Base-by-base conservation (phyloP, 2,888 invertebrate genomes). In the Philonicus albiceps region DNA sequence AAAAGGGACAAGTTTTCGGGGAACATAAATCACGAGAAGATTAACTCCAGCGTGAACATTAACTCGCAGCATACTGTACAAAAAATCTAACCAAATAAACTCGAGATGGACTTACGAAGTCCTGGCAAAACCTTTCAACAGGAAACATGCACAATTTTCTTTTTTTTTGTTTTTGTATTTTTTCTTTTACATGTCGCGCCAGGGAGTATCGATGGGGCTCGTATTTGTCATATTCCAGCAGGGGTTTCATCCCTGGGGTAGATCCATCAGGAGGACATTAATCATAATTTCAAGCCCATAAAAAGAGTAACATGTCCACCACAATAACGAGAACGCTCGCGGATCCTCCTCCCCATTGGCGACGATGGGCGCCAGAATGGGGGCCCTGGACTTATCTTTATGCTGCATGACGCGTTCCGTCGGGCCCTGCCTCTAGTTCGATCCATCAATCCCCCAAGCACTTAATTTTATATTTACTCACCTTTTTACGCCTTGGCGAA, bases 201-300 rank as follows among this genome's bases (percentile, higher is more conserved):
- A 16, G n/a, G n/a, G 27, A 84, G 72, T 43, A 72, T 84, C 84
- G 72, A 83, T 84, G 43, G 55, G 27, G 40, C 27, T 43, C 40
- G 84, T 84, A 84, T 84, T 84, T 84, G 84, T 84, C 73, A 73
- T 37, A 84, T 73, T 84, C 5, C 64, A 22, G 5, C 37, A 83
- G 34, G 83, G 13, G 5, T n/a, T 8, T 22, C 37, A 53, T 53
- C 75, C 73, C 49, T 31, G 83, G 84, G 78, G 78, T 27, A 53
- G 72, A 84, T 84, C 84, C 85, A 86, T 87, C 86, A 87, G 49
- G 80, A 73, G 43, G 30, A 64, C 86, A 87, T 87, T 87, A 86
- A 87, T 87, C 87, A 87, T 87, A 87, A 87, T 87, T 83, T 86
- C 72, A 34, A 73, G 53, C 74, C n/a, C 74, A 74, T 64, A 85